Conservation (phyloP, 2,797 vertebrate genomes). For the Poeciliopsis turneri region DNA sequence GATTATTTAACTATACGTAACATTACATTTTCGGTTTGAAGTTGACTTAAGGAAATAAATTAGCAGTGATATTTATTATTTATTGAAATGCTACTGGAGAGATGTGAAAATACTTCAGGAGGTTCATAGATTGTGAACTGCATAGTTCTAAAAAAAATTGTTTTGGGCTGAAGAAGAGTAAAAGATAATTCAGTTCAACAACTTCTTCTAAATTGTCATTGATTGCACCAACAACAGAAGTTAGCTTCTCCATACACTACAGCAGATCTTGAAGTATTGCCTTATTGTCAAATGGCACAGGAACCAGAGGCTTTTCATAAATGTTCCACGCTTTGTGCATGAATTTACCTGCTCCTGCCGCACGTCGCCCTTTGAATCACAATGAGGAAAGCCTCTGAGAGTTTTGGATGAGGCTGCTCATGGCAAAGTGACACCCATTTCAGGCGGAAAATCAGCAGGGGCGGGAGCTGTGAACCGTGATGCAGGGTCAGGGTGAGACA, state of each 20-base stretch:
- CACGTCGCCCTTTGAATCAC: slow-evolving; percentile 53
- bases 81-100: background rate
- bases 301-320: slow-evolving; percentile 6
- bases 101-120: background rate
- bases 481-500: slow-evolving; percentile 54
- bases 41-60: background rate
- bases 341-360: slow-evolving; percentile 32
- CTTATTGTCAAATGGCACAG: slow-evolving; percentile 1
- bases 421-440: slow-evolving; percentile 60
- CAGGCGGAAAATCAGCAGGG: slow-evolving; percentile 58
- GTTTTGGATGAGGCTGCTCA: slow-evolving; percentile 30
- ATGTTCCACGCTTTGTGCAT: slow-evolving; percentile 10
- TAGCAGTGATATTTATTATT: background rate
- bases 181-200: background rate
- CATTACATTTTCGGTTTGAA: background rate
- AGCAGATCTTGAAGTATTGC: background rate
- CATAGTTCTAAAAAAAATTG: background rate
- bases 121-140: background rate
- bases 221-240: background rate
- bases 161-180: background rate
- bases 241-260: background rate
- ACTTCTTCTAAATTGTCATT: background rate
- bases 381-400: slow-evolving; percentile 58
- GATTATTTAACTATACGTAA: background rate
- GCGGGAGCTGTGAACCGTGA: slow-evolving; percentile 62